These are phyloP conservation scores for Agrochola lychnidis DNA, from an alignment of 2,888 invertebrate genomes.

Conservation along the genomic window DNA sequence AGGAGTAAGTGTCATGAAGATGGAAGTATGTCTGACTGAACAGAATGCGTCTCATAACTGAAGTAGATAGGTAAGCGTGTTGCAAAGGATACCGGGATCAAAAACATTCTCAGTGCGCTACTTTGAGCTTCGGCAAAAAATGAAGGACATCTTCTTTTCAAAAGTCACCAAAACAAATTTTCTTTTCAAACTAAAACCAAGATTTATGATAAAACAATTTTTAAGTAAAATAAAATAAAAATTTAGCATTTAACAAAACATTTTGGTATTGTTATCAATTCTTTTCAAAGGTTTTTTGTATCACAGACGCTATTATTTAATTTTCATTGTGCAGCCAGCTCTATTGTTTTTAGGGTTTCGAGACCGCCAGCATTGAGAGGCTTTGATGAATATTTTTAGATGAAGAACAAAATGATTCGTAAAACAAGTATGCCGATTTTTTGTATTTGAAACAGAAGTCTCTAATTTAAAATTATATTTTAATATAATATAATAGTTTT, in stretches of 20 bases:
- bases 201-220: conserved; percentile 12
- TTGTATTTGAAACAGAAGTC: conserved; percentile 4
- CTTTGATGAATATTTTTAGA: conserved; percentile 57
- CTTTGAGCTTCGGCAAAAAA: not conserved
- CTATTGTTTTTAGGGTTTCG: conserved; percentile 51
- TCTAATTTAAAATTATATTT: not conserved
- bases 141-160: not conserved
- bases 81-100: not conserved
- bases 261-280: conserved; percentile 42
- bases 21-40: not conserved
- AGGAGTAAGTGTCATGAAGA: too few species aligned
- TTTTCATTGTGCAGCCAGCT: conserved; percentile 38
- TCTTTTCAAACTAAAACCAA: not conserved
- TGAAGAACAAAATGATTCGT: conserved; percentile 39
- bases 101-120: not conserved
- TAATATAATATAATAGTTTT: too few species aligned
- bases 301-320: conserved; percentile 41
- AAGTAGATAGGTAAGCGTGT: not conserved
- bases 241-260: conserved; percentile 31
- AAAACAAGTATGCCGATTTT: conserved; percentile 24
- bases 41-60: not conserved
- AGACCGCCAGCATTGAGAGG: conserved; percentile 39
- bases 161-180: not conserved
- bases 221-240: not conserved
- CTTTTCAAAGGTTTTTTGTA: conserved; percentile 55